Conservation (phyloP, 2,113 vertebrate species). For the Oryctolagus cuniculus region mOryCun1.1 NC_091442.1:14621501-14622000, state of each 20-base stretch:
- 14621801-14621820: too few species aligned
- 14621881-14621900: too few species aligned
- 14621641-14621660: neutral
- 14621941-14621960: too few species aligned
- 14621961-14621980: too few species aligned
- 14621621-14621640: neutral
- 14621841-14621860: too few species aligned
- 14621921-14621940: too few species aligned
- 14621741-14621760: neutral
- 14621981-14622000: too few species aligned
- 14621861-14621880: too few species aligned
- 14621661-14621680: neutral
- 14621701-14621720: neutral
- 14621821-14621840: too few species aligned
- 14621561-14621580: neutral
- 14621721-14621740: neutral
- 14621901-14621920: too few species aligned
- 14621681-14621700: neutral
- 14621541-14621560: conserved; percentile 3
- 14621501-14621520: neutral
- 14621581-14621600: neutral
- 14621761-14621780: neutral
- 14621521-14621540: neutral
- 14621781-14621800: conserved; percentile 11
- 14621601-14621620: neutral